Conservation (phyloP, 2,888 invertebrate species). For the Sphecodes monilicornis region DNA sequence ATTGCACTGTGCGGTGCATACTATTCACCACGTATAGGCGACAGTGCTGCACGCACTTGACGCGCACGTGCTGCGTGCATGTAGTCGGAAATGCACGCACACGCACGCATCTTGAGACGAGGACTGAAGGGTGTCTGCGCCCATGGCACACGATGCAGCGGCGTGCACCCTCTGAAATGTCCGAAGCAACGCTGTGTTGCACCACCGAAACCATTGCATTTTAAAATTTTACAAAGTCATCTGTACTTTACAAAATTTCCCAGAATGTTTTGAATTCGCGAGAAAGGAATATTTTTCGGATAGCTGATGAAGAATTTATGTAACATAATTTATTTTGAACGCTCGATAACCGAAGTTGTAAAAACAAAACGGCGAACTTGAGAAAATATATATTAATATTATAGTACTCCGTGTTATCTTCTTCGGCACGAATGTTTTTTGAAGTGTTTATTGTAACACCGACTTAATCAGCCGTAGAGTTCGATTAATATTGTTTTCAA, state of each 20-base stretch:
- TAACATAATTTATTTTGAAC: not conserved
- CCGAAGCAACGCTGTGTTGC: not conserved
- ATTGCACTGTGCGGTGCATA: slow-evolving; percentile 32
- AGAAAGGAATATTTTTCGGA: not conserved
- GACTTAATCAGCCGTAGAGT: not conserved
- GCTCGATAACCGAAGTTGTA: not conserved
- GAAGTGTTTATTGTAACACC: not conserved
- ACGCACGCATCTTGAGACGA: slow-evolving; percentile 57
- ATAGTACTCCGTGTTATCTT: not conserved
- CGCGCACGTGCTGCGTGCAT: slow-evolving; percentile 72
- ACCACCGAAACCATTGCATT: not conserved
- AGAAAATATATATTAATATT: not conserved
- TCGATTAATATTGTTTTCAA: slow-evolving; percentile 9
- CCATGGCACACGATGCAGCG: slow-evolving; percentile 72
- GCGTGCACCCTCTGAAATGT: slow-evolving; percentile 28
- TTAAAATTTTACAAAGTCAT: too few species aligned
- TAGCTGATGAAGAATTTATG: not conserved
- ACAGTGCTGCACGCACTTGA: slow-evolving; percentile 74
- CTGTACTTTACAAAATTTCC: not conserved
- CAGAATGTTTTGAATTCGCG: not conserved
- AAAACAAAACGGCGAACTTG: not conserved
- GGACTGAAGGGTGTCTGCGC: slow-evolving; percentile 79
- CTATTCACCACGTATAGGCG: slow-evolving; percentile 38
- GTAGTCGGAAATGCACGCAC: slow-evolving; percentile 67
- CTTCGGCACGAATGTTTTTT: not conserved